These are phyloP conservation scores for Lasioglossum albipes DNA, from an alignment of 1,140 invertebrate genomes.

Conservation along the genomic window DNA sequence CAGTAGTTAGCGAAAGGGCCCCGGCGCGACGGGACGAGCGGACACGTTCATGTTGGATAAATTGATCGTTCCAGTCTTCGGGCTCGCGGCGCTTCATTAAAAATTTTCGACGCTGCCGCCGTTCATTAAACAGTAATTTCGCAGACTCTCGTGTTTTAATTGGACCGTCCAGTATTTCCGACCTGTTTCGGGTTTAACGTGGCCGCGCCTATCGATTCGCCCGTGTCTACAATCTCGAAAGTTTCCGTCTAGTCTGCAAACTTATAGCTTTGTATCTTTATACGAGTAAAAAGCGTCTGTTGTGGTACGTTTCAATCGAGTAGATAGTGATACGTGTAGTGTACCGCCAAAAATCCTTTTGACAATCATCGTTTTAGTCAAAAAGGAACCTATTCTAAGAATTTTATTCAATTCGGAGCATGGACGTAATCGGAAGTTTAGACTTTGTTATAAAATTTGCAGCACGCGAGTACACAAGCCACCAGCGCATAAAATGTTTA, in stretches of 20 bases:
- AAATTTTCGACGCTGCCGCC: slow-evolving; percentile 19
- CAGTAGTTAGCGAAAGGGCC: slow-evolving; percentile 11
- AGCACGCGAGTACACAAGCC: too few relatives aligned
- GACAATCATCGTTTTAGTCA: too few relatives aligned
- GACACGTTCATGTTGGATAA: slow-evolving; percentile 31
- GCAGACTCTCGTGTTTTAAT: slow-evolving; percentile 19
- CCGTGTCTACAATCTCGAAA: not conserved
- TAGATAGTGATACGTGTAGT: too few relatives aligned
- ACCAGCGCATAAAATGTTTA: too few relatives aligned
- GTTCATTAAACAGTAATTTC: slow-evolving; percentile 41
- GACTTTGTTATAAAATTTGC: too few relatives aligned
- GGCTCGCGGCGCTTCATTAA: slow-evolving; percentile 2
- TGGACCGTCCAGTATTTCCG: not conserved
- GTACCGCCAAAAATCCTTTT: too few relatives aligned
- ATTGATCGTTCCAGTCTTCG: slow-evolving; percentile 43
- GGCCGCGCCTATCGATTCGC: not conserved
- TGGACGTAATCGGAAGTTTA: too few relatives aligned
- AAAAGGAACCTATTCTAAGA: too few relatives aligned
- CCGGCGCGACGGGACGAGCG: not conserved
- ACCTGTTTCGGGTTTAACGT: not conserved
- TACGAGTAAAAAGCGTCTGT: too few relatives aligned
- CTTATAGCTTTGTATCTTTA: too few relatives aligned
- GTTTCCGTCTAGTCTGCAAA: not conserved
- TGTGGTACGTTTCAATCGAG: too few relatives aligned
- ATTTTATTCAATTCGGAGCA: too few relatives aligned